These are phyloP conservation scores for Bolinopsis microptera DNA, from an alignment of 37 sponge, comb jelly and placozoan genomes.

Conservation along the genomic window DNA sequence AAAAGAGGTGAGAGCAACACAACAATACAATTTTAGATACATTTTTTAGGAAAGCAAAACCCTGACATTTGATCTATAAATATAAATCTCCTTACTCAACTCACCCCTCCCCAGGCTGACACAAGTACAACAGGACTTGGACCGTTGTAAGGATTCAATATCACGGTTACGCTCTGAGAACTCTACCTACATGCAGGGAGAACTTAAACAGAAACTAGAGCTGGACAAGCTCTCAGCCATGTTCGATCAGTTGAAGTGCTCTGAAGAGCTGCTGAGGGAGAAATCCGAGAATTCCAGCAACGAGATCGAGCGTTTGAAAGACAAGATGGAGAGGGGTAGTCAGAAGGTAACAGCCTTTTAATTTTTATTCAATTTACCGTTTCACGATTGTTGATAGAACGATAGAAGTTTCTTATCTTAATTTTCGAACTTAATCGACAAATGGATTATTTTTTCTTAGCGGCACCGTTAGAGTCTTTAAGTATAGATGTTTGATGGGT, in stretches of 20 bases:
- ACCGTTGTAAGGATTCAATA: not conserved
- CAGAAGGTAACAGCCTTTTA: not conserved
- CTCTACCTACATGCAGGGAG: conserved; percentile 19
- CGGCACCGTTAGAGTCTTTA: too few species aligned
- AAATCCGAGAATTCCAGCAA: not conserved
- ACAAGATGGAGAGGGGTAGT: not conserved
- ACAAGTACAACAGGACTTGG: not conserved
- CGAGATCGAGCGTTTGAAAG: not conserved
- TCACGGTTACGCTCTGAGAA: not conserved
- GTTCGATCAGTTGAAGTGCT: conserved; percentile 35
- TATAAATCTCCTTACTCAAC: too few species aligned
- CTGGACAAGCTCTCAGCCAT: conserved; percentile 14
- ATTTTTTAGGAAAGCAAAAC: too few species aligned
- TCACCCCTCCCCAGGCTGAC: not conserved
- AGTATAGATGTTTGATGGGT: too few species aligned
- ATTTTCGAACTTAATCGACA: too few species aligned
- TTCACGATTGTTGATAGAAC: too few species aligned
- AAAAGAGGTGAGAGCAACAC: conserved; percentile 27
- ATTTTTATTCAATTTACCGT: not conserved
- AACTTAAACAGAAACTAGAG: conserved; percentile 10
- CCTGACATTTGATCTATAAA: too few species aligned
- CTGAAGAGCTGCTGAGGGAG: not conserved
- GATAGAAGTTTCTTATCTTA: too few species aligned
- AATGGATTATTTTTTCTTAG: too few species aligned
- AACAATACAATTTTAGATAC: too few species aligned